Base-by-base conservation (phyloP, 35 echinoderm and acorn worm species). In the Apostichopus californicus region DNA sequence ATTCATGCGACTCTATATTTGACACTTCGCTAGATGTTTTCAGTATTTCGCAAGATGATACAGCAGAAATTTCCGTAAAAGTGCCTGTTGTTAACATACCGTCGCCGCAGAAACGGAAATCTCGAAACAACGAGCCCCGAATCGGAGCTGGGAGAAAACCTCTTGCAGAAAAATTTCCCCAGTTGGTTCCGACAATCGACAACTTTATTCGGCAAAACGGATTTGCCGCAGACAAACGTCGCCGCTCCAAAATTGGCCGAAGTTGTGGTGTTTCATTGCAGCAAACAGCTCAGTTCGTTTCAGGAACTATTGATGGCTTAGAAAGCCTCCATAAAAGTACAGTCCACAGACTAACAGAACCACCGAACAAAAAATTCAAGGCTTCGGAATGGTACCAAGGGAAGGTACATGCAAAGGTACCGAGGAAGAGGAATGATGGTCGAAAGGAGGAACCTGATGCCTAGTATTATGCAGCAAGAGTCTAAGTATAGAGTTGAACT, bases 401-500 rank as follows among this genome's bases (percentile, higher is more conserved):
- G 11, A 86, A 86, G 6, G 73, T 93, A 55, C 17, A 89, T n/a
- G 86, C 92, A 18, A 90, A 90, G 7, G 55, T 89, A 18, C 52
- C 85, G 20, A 7, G 8, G 11, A 89, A 80, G 20, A 10, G 73
- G 28, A 95, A 93, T 34, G 66, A 95, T 24, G 77, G 77, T 12
- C 57, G 87, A 68, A 93, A 90, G 59, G 14, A n/a, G 0, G 11
- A 93, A 34, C 5, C 13, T 14, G 87, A 96, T 64, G 56, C 87
- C 1, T 92, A 96, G 20, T 96, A 61, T 24, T 92, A 75, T 56
- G 60, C 73, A 55, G 21, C 78, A 5, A 8, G 81, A 24, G 92
- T 96, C 7, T n/a, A 91, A 81, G 52, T 91, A 91, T 55, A 3
- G 88, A 57, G 55, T 93, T 9, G 89, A 96, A 91, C 88, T 93